phyloP scores from a whole-genome alignment of 1,140 invertebrate species.

The Melipona quadrifasciata region DNA sequence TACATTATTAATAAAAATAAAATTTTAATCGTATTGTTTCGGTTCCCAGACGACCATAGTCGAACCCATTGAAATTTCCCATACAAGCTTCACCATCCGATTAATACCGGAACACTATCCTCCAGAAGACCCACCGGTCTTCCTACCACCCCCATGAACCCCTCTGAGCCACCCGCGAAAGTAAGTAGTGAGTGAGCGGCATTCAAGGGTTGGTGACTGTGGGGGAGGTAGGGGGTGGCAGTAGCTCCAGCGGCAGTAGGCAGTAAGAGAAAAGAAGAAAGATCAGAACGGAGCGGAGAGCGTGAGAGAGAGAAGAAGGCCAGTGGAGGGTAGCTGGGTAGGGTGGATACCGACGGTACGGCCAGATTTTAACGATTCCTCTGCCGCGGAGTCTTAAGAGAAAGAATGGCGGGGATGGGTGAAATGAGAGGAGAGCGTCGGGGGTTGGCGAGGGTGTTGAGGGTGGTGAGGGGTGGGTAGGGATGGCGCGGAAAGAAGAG shows the following conservation, averaged over 20 bases:
- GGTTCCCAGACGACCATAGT: neutral
- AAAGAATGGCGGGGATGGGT: constrained; percentile 80
- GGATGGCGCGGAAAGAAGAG: constrained; percentile 66
- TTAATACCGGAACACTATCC: constrained; percentile 66
- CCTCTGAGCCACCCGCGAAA: constrained; percentile 71
- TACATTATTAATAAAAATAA: neutral
- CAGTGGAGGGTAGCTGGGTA: constrained; percentile 54
- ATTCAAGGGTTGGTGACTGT: constrained; percentile 79
- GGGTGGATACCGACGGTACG: constrained; percentile 76
- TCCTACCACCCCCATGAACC: constrained; percentile 62
- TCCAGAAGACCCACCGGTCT: constrained; percentile 48
- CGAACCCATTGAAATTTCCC: neutral
- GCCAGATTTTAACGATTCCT: constrained; percentile 83
- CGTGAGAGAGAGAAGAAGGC: constrained; percentile 53
- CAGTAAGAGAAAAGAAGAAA: constrained; percentile 53
- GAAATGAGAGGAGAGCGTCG: constrained; percentile 75
- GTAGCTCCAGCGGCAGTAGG: constrained; percentile 57
- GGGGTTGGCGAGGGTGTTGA: constrained; percentile 66
- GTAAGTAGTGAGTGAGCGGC: constrained; percentile 78
- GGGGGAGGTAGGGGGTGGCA: constrained; percentile 39
- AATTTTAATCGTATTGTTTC: neutral
- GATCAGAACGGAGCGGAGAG: constrained; percentile 28
- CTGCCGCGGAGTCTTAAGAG: constrained; percentile 82
- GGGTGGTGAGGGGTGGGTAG: constrained; percentile 46
- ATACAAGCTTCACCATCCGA: constrained; percentile 55